Conservation (phyloP, 2,888 invertebrate species). For the Monopis laevigella region DNA sequence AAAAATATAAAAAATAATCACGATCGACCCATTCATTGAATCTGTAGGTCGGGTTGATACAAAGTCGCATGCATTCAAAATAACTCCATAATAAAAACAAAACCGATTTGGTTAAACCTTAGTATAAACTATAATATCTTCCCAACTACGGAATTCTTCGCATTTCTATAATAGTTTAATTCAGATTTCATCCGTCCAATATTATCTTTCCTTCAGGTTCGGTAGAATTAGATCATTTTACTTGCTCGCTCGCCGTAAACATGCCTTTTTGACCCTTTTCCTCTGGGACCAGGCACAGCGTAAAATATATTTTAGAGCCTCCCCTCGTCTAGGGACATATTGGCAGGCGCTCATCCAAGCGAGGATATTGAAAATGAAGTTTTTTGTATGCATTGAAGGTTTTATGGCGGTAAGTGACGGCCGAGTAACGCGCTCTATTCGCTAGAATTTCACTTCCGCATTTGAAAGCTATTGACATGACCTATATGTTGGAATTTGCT, state of each 20-base stretch:
- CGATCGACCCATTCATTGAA: too few relatives aligned
- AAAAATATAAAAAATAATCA: too few relatives aligned
- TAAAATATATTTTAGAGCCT: constrained; percentile 13
- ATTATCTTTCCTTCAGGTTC: not conserved
- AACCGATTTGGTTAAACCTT: too few relatives aligned
- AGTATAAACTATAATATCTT: too few relatives aligned
- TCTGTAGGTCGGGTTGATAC: too few relatives aligned
- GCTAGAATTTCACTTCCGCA: too few relatives aligned
- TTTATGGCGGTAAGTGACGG: constrained; percentile 10
- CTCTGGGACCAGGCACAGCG: constrained; percentile 5
- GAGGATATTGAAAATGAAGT: constrained; percentile 14
- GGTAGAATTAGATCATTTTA: not conserved
- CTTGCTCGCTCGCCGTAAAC: constrained; percentile 10
- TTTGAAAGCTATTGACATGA: too few relatives aligned
- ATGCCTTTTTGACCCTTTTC: constrained; percentile 14
- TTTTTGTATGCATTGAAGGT: constrained; percentile 14
- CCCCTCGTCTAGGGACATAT: constrained; percentile 12
- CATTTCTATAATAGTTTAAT: constrained; percentile 1
- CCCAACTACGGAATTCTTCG: too few relatives aligned
- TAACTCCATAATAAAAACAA: too few relatives aligned
- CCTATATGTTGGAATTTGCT: too few relatives aligned
- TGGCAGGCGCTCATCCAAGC: constrained; percentile 9
- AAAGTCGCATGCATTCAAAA: too few relatives aligned
- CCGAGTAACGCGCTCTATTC: too few relatives aligned
- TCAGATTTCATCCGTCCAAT: not conserved